Percentiles rank a stretch among this genome's conserved stretches.
These are phyloP conservation scores for Lordiphosa collinella DNA, from an alignment of 1,140 invertebrate genomes.

Conservation along the genomic window DNA sequence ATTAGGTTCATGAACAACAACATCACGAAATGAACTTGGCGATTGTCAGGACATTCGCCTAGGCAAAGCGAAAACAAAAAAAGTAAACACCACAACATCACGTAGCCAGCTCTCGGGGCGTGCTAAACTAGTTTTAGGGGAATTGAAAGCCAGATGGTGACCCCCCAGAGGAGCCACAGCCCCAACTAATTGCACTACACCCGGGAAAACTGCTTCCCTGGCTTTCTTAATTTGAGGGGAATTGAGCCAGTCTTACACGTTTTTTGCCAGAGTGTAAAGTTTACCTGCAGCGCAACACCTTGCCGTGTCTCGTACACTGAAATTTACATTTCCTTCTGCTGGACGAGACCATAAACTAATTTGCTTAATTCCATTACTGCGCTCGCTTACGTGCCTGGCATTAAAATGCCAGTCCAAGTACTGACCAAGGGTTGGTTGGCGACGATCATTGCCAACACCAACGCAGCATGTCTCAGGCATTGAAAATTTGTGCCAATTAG, in stretches of 20 bases:
- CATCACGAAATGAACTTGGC: constrained; percentile 49
- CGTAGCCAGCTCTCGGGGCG: constrained; percentile 28
- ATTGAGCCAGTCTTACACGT: background rate
- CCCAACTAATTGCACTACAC: background rate
- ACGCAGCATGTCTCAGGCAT: constrained; percentile 26
- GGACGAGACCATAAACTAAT: constrained; percentile 63
- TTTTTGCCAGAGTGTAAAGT: constrained; percentile 1
- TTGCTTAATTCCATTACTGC: constrained; percentile 73
- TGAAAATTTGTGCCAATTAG: constrained; percentile 70
- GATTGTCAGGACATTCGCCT: constrained; percentile 71
- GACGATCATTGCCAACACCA: constrained; percentile 1
- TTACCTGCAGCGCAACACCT: constrained; percentile 6
- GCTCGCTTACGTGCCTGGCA: constrained; percentile 51
- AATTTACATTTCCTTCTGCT: constrained; percentile 67
- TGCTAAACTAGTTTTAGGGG: constrained; percentile 35
- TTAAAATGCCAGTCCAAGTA: constrained; percentile 36
- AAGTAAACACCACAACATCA: constrained; percentile 42
- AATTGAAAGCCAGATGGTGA: constrained; percentile 17
- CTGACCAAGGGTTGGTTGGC: constrained; percentile 20
- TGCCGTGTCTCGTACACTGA: background rate
- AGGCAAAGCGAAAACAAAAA: constrained; percentile 16
- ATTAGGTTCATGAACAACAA: constrained; percentile 68
- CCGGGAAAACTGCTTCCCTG: background rate
- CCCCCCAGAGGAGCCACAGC: constrained; percentile 12
- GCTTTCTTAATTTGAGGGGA: background rate